Base-by-base conservation (phyloP, 2,888 invertebrate species). In the Morpho helenor region DNA sequence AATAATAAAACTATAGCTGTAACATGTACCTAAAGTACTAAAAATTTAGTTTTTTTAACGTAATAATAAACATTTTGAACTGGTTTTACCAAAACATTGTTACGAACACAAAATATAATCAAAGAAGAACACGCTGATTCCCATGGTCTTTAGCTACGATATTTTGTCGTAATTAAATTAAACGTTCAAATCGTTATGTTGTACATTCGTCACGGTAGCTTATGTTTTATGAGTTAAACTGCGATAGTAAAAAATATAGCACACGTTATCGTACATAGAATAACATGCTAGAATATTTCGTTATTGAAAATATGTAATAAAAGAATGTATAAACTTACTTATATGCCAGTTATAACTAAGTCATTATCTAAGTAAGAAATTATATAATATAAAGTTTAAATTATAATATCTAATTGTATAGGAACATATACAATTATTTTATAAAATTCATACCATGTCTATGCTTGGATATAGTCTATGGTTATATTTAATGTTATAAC, bases 71-170 rank as follows among this genome's bases (percentile, higher is more conserved):
- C 16, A 22, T 9, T n/a, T 43, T 16, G 31, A 31, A 31, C 31
- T 31, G 31, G 31, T 5, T 16, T 16, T 16, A 31, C 3, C 31
- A 31, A 31, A 31, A 31, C 5, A 5, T 2, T 31, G 5, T 31
- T 31, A 31, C 31, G 31, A 31, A 31, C 31, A 31, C 31, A 31
- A 31, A 52, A 31, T 7, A 53, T 10, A 47, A 48, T 56, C 46
- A 59, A 48, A 56, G 53, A 52, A 48, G 49, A 61, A 54, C 66
- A 59, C 66, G 64, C 62, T 40, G 57, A 60, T 74, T 68, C 64
- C 66, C 57, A 60, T 59, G 64, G 56, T 58, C 64, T 72, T 67
- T 73, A 63, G 66, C 63, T 64, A 70, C 66, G 61, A 64, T 57
- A 61, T 61, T 62, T 60, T 60, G 49, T 51, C 56, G 46, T 61